Conservation (phyloP, 2,888 invertebrate genomes). For the Thysanoteuthis rhombus region DNA sequence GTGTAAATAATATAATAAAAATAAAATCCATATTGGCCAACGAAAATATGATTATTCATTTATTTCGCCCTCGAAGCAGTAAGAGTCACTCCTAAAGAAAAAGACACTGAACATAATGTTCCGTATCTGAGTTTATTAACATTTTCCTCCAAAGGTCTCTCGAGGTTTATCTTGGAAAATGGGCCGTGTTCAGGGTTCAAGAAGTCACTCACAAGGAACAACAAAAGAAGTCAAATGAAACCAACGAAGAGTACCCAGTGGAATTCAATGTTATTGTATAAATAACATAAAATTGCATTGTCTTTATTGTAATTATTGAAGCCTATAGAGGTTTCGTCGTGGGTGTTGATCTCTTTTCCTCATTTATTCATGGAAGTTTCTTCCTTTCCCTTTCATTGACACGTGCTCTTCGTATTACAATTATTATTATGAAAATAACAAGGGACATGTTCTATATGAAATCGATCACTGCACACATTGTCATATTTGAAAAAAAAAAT, state of each 20-base stretch:
- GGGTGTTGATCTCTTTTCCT: neutral
- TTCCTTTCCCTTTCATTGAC: neutral
- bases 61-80: neutral
- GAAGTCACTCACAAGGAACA: neutral
- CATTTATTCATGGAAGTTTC: neutral
- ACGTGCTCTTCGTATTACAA: no score
- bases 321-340: neutral
- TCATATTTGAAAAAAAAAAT: no score
- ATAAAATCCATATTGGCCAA: neutral
- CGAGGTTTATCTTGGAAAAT: neutral
- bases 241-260: neutral
- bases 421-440: no score
- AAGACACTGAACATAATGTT: neutral
- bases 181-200: neutral
- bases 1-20: neutral
- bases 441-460: no score
- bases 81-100: neutral
- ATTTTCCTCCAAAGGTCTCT: neutral
- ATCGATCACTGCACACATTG: no score
- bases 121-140: neutral
- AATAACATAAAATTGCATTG: neutral
- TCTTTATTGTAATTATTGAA: neutral
- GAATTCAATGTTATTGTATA: neutral
- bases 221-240: neutral
- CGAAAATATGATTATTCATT: neutral